Conservation (phyloP, 2,797 vertebrate species). For the Setipinna tenuifilis region DNA sequence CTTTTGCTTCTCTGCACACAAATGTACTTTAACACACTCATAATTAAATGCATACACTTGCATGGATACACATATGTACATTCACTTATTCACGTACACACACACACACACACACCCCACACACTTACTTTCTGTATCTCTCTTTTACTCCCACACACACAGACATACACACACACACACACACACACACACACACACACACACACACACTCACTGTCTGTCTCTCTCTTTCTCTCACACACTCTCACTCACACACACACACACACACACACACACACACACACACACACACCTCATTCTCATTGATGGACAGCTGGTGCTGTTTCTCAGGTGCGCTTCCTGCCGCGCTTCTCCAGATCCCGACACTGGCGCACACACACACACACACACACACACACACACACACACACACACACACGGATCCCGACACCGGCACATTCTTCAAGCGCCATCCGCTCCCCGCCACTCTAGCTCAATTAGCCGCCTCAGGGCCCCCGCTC, state of each 20-base stretch:
- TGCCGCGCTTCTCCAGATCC: not conserved
- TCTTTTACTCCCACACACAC: not conserved
- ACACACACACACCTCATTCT: not conserved
- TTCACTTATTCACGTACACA: not conserved
- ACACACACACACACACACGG: slow-evolving; percentile 6
- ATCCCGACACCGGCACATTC: not conserved
- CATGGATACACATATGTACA: not conserved
- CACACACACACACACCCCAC: not conserved
- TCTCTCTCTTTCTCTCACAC: not conserved
- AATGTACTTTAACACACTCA: too few relatives aligned
- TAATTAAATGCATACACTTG: too few relatives aligned
- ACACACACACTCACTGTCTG: not conserved
- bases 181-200: not conserved
- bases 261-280: not conserved
- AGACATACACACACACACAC: too few relatives aligned
- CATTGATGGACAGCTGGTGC: slow-evolving; percentile 15
- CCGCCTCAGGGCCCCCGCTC: too few relatives aligned
- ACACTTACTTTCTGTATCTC: not conserved
- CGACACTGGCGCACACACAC: not conserved
- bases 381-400: not conserved
- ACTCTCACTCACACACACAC: not conserved
- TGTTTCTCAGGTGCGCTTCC: not conserved
- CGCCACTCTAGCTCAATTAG: too few relatives aligned
- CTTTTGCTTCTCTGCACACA: too few relatives aligned
- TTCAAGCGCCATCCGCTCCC: too few relatives aligned